A percentile compares a stretch with the other conserved stretches of the same genome.
These are phyloP conservation scores for Micronycteris hirsuta DNA, from an alignment of 2,113 vertebrate genomes.

Conservation along the genomic window DNA sequence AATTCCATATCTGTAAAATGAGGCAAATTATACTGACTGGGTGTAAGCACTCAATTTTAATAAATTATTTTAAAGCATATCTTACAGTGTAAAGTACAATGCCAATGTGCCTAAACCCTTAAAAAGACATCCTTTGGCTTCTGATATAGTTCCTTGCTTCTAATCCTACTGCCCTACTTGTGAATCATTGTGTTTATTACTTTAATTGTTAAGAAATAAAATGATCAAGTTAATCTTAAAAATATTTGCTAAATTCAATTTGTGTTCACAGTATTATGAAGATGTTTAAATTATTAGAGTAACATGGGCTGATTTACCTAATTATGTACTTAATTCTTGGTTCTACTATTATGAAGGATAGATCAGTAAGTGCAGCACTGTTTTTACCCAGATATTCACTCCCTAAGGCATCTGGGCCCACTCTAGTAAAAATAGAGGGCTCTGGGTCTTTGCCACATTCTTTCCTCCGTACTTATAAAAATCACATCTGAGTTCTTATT, in stretches of 20 bases:
- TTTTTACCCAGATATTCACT: background rate
- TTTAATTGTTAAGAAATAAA: background rate
- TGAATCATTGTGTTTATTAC: background rate
- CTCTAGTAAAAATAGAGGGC: background rate
- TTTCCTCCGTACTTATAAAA: background rate
- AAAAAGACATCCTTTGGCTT: background rate
- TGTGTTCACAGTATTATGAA: background rate
- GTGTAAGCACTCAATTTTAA: background rate
- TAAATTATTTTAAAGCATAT: background rate
- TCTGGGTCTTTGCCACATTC: background rate
- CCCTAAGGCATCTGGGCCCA: background rate
- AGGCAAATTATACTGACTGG: background rate
- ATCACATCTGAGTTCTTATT: background rate
- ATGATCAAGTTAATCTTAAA: background rate
- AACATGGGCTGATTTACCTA: background rate
- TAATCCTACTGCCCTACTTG: background rate
- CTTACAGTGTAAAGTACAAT: background rate
- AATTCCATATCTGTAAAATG: background rate
- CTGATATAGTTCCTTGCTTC: background rate
- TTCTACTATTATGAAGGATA: background rate
- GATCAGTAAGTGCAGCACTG: background rate
- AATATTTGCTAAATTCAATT: background rate
- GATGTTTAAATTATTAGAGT: background rate
- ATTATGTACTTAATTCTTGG: background rate
- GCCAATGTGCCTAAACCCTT: background rate